A percentile compares a stretch with the other conserved stretches of the same genome.
Evolutionary conservation across 2,888 invertebrate species (phyloP).

Genomic region (Gymnocheta viridis): DNA sequence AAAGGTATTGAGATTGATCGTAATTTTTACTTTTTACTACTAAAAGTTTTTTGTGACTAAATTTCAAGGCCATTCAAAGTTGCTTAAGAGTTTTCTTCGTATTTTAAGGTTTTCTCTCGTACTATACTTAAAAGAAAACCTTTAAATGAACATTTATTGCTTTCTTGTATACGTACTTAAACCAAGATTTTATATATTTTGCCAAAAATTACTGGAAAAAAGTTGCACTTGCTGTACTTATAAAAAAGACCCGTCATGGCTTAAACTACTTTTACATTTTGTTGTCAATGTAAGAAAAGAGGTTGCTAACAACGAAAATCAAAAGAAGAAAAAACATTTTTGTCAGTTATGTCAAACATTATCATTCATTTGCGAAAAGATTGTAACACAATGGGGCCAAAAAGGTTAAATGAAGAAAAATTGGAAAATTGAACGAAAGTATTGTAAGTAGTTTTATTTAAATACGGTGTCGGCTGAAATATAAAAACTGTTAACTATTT

Average conservation of each 20-base stretch:
- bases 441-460: too few species aligned
- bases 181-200: neutral
- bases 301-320: neutral
- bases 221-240: neutral
- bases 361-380: neutral
- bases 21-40: too few species aligned
- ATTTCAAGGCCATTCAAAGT: too few species aligned
- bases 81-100: neutral
- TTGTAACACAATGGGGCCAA: neutral
- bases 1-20: too few species aligned
- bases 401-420: too few species aligned
- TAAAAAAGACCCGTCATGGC: neutral
- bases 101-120: neutral
- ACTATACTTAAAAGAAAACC: neutral
- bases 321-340: neutral
- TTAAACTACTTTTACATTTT: slow-evolving; percentile 14
- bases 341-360: neutral
- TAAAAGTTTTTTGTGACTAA: too few species aligned
- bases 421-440: too few species aligned
- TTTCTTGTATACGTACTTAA: neutral
- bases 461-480: too few species aligned
- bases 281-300: neutral
- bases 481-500: too few species aligned
- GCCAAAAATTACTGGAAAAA: neutral
- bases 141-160: neutral